These are phyloP conservation scores for Naja naja DNA, from an alignment of 2,113 vertebrate genomes.

Conservation along the genomic window DNA sequence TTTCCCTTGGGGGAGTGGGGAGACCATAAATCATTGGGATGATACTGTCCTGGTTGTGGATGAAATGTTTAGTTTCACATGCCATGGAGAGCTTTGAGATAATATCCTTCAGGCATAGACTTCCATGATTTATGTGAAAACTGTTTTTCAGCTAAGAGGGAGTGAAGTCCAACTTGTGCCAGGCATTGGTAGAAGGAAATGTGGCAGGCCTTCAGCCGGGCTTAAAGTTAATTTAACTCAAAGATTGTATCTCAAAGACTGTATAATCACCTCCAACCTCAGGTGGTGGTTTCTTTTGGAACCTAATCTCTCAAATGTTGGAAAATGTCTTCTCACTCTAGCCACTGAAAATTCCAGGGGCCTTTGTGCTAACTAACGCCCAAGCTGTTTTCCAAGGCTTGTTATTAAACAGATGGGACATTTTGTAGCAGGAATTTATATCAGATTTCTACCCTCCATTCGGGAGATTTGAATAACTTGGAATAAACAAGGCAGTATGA, in stretches of 20 bases:
- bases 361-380: background rate
- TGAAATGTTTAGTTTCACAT: background rate
- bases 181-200: too few species aligned
- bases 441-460: background rate
- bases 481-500: background rate
- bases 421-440: background rate
- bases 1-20: accelerated
- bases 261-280: background rate
- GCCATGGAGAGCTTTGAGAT: background rate
- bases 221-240: background rate
- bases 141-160: background rate
- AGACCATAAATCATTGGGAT: background rate
- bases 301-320: background rate
- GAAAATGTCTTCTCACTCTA: background rate
- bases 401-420: background rate
- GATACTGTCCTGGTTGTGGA: background rate
- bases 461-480: background rate
- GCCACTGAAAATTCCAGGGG: background rate
- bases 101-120: background rate
- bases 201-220: background rate
- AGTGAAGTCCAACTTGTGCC: background rate
- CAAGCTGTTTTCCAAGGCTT: background rate
- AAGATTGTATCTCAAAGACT: background rate
- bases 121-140: background rate
- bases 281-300: background rate